Base-by-base conservation (phyloP, 2,797 vertebrate species). In the Delichon dasypus region DNA sequence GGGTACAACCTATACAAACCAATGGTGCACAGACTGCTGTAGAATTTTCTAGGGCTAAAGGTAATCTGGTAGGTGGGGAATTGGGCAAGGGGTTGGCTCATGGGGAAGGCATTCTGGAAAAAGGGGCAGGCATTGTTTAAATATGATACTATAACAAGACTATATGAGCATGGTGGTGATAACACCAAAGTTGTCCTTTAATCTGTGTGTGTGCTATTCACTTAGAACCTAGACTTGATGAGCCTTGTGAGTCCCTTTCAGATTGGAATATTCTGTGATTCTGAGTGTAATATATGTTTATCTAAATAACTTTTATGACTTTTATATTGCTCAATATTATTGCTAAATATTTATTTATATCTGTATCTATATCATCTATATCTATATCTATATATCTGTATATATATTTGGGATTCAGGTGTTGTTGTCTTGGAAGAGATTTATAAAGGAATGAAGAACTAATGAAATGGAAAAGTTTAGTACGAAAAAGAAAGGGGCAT, bases 201-300 rank as follows among this genome's bases (percentile, higher is more conserved):
- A 47, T 40, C 11, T 25, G 9, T 54, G 16, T 11, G 18, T 54
- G 6, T 23, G 4, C 7, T 45, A 13, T 32, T 44, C 36, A 44
- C n/a, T n/a, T 44, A 40, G 38, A n/a, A 61, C 7, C 2, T n/a
- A 7, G 10, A 61, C 16, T 61, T 2, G 0, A 29, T 38, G 54
- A 45, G 38, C 19, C 13, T 53, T n/a, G 13, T 76, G 55, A 3
- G 9, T 29, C 23, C 10, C 16, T 51, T 85, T 44, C n/a, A 68
- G 15, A 32, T 25, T 2, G 3, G 19, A 61, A 47, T n/a, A 45
- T 20, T 85, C 47, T 76, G 29, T 53, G n/a, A 68, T 45, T 60
- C 47, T 60, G 38, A 38, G 38, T 38, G 29, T 14, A 53, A 68
- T 61, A 60, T 19, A 4, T 30, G 2, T 36, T 74, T 67, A 48